These are phyloP conservation scores for Thymelicus sylvestris DNA, from an alignment of 2,888 invertebrate species.

Conservation along the genomic window DNA sequence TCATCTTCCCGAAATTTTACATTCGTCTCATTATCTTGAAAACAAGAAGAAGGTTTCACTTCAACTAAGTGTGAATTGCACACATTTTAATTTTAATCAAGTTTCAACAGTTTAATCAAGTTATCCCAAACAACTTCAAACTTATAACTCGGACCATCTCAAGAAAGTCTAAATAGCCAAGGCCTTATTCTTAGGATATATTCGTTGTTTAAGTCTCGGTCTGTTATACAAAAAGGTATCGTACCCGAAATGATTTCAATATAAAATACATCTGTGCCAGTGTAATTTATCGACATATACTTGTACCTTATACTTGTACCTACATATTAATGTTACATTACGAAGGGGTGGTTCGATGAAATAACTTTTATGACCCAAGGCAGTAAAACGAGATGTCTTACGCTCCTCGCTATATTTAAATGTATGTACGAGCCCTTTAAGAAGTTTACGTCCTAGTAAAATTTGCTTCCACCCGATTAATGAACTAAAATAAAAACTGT, in stretches of 20 bases:
- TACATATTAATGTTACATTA: constrained; percentile 38
- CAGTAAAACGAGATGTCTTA: constrained; percentile 24
- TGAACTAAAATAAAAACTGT: neutral
- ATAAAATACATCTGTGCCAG: constrained; percentile 44
- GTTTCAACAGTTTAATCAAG: too few species aligned
- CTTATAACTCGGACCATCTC: constrained; percentile 30
- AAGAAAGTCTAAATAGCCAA: constrained; percentile 41
- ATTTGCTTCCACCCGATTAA: constrained; percentile 11
- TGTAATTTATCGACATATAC: constrained; percentile 36
- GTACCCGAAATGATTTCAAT: constrained; percentile 44
- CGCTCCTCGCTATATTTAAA: constrained; percentile 22
- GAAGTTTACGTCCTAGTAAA: constrained; percentile 23
- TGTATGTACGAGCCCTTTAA: constrained; percentile 22
- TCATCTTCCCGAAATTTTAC: too few species aligned
- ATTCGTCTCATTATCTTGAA: too few species aligned
- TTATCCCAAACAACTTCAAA: neutral
- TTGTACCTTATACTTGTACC: constrained; percentile 29
- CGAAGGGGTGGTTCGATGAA: constrained; percentile 15
- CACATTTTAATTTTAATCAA: too few species aligned
- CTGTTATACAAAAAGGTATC: constrained; percentile 46
- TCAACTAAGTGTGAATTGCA: too few species aligned
- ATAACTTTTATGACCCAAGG: constrained; percentile 30
- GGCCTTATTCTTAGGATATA: constrained; percentile 47
- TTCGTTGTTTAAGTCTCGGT: constrained; percentile 48
- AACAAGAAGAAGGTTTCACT: too few species aligned